A percentile compares a stretch with the other conserved stretches of the same genome.
These are phyloP conservation scores for Rhinella marina DNA, from an alignment of 2,797 vertebrate species.

Conservation along the genomic window DNA sequence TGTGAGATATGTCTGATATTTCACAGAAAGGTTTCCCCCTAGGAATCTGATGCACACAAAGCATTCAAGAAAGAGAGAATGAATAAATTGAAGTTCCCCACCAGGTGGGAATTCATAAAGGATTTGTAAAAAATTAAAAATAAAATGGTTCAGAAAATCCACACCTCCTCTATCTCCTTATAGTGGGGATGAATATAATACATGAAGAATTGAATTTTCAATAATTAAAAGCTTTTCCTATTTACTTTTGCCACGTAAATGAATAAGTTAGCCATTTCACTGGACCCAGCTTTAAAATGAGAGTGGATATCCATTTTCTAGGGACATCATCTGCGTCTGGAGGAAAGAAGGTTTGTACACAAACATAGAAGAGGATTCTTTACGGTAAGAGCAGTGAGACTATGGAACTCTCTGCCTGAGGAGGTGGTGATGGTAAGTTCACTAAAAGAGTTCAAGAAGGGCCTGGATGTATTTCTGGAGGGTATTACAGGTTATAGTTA, in stretches of 20 bases:
- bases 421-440: too few species aligned
- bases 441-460: too few species aligned
- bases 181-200: neutral
- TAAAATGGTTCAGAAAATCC: neutral
- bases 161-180: neutral
- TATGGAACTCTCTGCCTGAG: too few species aligned
- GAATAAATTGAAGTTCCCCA: slow-evolving; percentile 18
- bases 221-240: neutral
- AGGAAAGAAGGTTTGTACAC: too few species aligned
- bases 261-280: neutral
- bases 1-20: slow-evolving; percentile 40
- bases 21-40: neutral
- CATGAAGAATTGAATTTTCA: neutral
- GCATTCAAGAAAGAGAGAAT: slow-evolving; percentile 39
- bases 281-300: neutral
- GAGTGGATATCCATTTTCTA: neutral
- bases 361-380: too few species aligned
- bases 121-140: slow-evolving; percentile 32
- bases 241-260: neutral
- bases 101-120: slow-evolving; percentile 30
- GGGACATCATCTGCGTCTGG: too few species aligned
- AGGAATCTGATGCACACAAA: slow-evolving; percentile 24
- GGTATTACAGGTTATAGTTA: too few species aligned
- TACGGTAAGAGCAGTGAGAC: too few species aligned
- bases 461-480: too few species aligned